Conservation (phyloP, 2,888 invertebrate genomes). For the Salticus scenicus region DNA sequence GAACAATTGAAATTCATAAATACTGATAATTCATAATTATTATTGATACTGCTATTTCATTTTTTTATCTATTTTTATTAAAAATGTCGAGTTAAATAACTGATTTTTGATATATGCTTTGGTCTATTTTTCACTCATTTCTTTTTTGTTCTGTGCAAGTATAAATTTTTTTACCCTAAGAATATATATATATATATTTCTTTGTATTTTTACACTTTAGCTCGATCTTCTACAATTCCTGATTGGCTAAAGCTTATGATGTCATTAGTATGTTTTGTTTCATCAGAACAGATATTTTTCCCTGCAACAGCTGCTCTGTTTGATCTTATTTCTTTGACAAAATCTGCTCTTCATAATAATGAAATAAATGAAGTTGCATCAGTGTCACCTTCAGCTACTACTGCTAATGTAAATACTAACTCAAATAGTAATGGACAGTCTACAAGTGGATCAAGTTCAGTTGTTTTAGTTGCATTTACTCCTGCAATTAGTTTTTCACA, state of each 20-base stretch:
- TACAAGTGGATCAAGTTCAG: constrained; percentile 22
- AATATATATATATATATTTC: neutral
- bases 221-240: constrained; percentile 77
- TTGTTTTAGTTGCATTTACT: constrained; percentile 61
- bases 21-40: too few species aligned
- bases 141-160: too few species aligned
- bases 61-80: too few species aligned
- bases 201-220: constrained; percentile 36
- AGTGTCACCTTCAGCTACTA: constrained; percentile 7
- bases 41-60: too few species aligned
- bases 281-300: constrained; percentile 78
- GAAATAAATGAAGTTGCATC: constrained; percentile 58
- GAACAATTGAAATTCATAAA: too few species aligned
- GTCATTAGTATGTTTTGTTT: constrained; percentile 82
- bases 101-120: too few species aligned
- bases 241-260: constrained; percentile 84
- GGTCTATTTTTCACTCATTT: too few species aligned
- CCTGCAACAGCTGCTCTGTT: constrained; percentile 83
- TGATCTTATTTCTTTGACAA: constrained; percentile 81
- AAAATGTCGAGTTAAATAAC: too few species aligned
- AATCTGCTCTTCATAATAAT: constrained; percentile 50
- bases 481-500: constrained; percentile 59
- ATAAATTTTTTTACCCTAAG: too few species aligned
- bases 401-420: too few species aligned
- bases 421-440: neutral